A percentile compares a stretch with the other conserved stretches of the same genome.
These are phyloP conservation scores for Elachura formosa DNA, from an alignment of 2,113 vertebrate species.

Conservation along the genomic window DNA sequence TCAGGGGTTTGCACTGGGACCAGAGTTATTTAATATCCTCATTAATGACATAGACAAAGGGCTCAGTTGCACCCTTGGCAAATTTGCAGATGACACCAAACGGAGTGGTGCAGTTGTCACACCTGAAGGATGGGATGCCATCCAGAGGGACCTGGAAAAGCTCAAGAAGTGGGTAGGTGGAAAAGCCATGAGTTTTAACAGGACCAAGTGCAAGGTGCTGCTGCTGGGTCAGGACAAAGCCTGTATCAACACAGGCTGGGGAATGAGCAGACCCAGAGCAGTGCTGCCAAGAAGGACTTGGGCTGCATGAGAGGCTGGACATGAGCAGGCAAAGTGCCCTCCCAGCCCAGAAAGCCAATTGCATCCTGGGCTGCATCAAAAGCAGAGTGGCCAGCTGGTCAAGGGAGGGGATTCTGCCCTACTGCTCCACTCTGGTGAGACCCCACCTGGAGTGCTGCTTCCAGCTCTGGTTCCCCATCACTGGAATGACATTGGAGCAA, in stretches of 20 bases:
- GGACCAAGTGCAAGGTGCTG: neutral
- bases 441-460: neutral
- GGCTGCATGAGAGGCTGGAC: neutral
- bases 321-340: neutral
- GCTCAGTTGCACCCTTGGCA: accelerated
- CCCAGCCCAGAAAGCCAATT: neutral
- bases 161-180: neutral
- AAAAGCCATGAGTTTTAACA: neutral
- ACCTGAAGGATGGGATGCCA: neutral
- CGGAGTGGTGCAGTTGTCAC: neutral
- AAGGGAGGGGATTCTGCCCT: neutral
- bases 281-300: neutral
- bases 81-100: neutral
- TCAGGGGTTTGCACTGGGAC: neutral
- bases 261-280: neutral
- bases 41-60: neutral
- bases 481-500: neutral
- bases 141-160: neutral
- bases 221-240: neutral
- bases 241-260: neutral
- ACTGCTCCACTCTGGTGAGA: neutral
- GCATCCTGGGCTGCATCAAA: neutral
- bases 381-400: neutral
- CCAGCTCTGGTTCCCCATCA: neutral
- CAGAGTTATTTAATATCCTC: neutral